Evolutionary conservation across 2,888 invertebrate genomes (phyloP).

Genomic region (Trilocha varians): DNA sequence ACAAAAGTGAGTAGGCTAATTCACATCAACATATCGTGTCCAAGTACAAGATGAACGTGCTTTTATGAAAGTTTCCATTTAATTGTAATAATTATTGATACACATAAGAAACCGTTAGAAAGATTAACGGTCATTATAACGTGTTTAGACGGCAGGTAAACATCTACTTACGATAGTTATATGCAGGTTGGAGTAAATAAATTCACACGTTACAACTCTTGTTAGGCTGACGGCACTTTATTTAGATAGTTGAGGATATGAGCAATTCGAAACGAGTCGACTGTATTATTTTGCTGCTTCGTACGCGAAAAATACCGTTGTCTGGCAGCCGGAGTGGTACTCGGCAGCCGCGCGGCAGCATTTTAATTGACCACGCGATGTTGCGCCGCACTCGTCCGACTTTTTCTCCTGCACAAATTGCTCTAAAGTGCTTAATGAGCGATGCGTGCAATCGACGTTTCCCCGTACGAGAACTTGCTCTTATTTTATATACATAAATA

Average conservation of each 20-base stretch:
- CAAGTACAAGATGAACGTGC: neutral
- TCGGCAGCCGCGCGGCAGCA: conserved; percentile 53
- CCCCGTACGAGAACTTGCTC: conserved; percentile 66
- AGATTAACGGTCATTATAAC: conserved; percentile 1
- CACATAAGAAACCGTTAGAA: neutral
- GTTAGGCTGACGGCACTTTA: conserved; percentile 30
- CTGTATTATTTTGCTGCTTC: conserved; percentile 33
- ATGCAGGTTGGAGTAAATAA: neutral
- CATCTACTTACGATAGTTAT: neutral
- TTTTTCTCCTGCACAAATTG: conserved; percentile 70
- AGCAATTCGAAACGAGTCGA: conserved; percentile 46
- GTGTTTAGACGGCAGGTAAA: neutral
- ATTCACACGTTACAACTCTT: conserved; percentile 20
- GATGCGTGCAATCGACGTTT: conserved; percentile 72
- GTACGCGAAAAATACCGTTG: conserved; percentile 35
- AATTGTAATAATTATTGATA: neutral
- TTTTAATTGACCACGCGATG: conserved; percentile 74
- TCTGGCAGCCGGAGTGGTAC: conserved; percentile 25
- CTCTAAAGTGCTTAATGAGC: conserved; percentile 73
- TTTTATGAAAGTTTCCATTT: neutral
- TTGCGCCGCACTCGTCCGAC: conserved; percentile 55
- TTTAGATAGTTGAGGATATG: conserved; percentile 53
- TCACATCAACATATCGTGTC: conserved; percentile 17
- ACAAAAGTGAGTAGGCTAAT: too few species aligned
- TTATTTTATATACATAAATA: conserved; percentile 73